phyloP scores from a whole-genome alignment of 2,113 vertebrate genomes.

The Thalassarche chlororhynchos region DNA sequence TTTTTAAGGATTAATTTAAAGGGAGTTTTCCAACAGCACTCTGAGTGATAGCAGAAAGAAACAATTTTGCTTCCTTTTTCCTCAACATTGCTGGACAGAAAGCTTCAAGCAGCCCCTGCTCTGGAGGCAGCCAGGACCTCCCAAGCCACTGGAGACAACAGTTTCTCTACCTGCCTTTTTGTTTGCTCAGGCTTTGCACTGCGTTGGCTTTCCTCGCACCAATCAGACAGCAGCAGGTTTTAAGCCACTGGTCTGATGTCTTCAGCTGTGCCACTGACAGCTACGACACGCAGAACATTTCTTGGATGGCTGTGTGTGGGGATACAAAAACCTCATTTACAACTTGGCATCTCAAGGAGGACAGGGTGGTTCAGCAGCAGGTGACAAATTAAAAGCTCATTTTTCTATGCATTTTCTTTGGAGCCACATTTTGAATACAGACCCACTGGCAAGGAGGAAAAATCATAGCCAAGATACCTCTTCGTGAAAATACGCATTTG shows the following conservation, averaged over 20 bases:
- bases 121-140: neutral
- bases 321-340: constrained; percentile 40
- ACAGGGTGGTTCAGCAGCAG: constrained; percentile 31
- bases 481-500: neutral
- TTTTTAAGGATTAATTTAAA: neutral
- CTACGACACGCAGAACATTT: neutral
- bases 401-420: constrained; percentile 50
- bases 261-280: constrained; percentile 28
- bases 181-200: neutral
- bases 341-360: constrained; percentile 35
- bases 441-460: neutral
- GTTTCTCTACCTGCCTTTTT: neutral
- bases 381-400: constrained; percentile 57
- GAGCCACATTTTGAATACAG: neutral
- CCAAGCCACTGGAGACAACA: neutral
- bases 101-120: neutral
- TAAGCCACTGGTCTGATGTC: neutral
- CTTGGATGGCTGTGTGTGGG: neutral
- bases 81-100: neutral
- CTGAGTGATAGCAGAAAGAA: neutral
- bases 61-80: neutral
- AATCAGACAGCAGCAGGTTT: constrained; percentile 5
- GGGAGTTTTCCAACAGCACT: neutral
- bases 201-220: neutral
- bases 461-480: neutral